Evolutionary conservation across 2,888 invertebrate genomes (phyloP), one percentile per base, ranked within the genome.

Genomic region (Xestobium rufovillosum): DNA sequence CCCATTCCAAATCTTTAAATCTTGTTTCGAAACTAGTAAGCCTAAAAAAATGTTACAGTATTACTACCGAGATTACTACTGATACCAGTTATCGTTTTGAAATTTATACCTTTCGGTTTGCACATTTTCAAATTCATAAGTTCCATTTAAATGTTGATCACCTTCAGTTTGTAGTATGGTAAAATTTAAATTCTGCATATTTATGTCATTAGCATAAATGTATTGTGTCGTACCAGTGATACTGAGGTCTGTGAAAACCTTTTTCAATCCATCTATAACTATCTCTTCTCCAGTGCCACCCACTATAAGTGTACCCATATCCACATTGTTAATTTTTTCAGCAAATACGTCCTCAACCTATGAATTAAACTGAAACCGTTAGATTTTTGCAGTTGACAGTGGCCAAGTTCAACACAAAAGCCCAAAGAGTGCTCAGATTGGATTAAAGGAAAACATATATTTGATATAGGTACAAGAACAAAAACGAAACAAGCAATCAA

Each of bases 81-180:
- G 23, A 19, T 8, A 19, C n/a, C 6, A 19, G 23, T 19, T 8
- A 19, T 19, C n/a, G n/a, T 19, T 19, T 8, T 13, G 6, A 19
- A 19, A 19, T 6, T 19, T 8, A 19, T 41, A 55, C 55, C 44
- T 42, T 32, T 48, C 38, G 2, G 51, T 48, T 8, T 41, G 45
- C 14, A 70, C 44, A 43, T 57, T 57, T 4, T 60, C 54, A 29
- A 73, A 50, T 34, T 59, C 53, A 39, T 69, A 59, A 14, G 63
- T 64, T 15, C 66, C 69, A 1, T 37, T 57, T 10, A 75, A 57
- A 3, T 56, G 61, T 54, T 74, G 74, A 48, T 70, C 64, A 4
- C 60, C 66, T 39, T 54, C 50, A 14, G 57, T 61, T 44, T 57
- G 61, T 11, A 75, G 53, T 31, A 69, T 49, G 19, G 57, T 60